Conservation (phyloP, 2,113 vertebrate genomes). For the Benthochromis sp. region DNA sequence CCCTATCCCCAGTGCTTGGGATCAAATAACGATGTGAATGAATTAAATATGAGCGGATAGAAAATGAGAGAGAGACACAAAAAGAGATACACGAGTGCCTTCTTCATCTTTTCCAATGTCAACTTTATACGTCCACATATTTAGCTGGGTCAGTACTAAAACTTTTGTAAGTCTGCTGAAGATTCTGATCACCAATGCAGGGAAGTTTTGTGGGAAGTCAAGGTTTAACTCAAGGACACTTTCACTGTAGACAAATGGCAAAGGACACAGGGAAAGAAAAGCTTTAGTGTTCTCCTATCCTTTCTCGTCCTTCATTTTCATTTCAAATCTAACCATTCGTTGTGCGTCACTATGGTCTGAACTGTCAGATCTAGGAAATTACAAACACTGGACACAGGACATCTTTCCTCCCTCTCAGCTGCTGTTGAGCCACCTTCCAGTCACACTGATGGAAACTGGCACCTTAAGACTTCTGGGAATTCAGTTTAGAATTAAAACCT, state of each 20-base stretch:
- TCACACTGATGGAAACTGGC: not conserved
- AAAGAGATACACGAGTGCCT: not conserved
- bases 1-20: not conserved
- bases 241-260: not conserved
- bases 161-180: not conserved
- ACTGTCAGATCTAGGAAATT: not conserved
- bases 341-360: not conserved
- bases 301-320: not conserved
- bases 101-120: not conserved
- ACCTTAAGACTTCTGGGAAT: not conserved
- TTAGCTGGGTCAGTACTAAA: not conserved
- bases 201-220: not conserved
- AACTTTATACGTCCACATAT: not conserved
- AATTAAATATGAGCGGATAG: conserved; percentile 38
- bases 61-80: not conserved
- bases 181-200: not conserved
- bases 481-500: not conserved
- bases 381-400: not conserved
- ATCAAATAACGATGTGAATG: conserved; percentile 23
- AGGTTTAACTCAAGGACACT: not conserved
- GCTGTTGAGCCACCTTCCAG: not conserved
- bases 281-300: not conserved
- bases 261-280: not conserved
- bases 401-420: not conserved
- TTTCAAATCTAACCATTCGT: not conserved